phyloP scores from a whole-genome alignment of 2,113 vertebrate genomes.

The Thunnus thynnus region DNA sequence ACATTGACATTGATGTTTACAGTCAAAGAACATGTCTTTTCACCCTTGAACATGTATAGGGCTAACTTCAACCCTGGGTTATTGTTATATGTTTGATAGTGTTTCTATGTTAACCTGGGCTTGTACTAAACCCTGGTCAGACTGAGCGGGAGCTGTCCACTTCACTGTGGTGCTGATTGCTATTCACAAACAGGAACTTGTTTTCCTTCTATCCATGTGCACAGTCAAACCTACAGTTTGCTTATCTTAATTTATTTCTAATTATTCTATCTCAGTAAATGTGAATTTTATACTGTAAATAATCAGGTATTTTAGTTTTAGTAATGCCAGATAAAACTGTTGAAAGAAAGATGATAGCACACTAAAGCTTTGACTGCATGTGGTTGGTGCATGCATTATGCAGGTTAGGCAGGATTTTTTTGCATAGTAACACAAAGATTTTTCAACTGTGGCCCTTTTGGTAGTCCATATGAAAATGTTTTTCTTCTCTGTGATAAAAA shows the following conservation, averaged over 20 bases:
- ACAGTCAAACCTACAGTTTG: not conserved
- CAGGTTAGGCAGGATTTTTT: not conserved
- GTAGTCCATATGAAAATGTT: not conserved
- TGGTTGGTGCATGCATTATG: not conserved
- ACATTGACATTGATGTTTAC: no score
- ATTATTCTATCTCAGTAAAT: not conserved
- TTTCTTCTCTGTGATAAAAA: not conserved
- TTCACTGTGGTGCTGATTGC: constrained; percentile 44
- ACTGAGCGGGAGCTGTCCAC: constrained; percentile 44
- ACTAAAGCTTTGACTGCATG: not conserved
- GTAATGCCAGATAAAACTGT: not conserved
- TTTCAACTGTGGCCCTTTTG: not conserved
- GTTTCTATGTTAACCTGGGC: not conserved
- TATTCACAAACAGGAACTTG: not conserved
- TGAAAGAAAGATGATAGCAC: not conserved
- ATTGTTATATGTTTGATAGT: not conserved
- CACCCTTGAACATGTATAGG: no score
- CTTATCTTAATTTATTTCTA: not conserved
- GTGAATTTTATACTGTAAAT: not conserved
- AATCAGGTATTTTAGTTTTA: not conserved
- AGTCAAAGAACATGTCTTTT: no score
- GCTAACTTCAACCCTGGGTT: not conserved
- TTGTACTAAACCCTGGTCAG: not conserved
- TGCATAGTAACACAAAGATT: not conserved
- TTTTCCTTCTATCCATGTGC: not conserved